Base-by-base conservation (phyloP, 2,113 vertebrate species). In the Phalacrocorax pelagicus region DNA sequence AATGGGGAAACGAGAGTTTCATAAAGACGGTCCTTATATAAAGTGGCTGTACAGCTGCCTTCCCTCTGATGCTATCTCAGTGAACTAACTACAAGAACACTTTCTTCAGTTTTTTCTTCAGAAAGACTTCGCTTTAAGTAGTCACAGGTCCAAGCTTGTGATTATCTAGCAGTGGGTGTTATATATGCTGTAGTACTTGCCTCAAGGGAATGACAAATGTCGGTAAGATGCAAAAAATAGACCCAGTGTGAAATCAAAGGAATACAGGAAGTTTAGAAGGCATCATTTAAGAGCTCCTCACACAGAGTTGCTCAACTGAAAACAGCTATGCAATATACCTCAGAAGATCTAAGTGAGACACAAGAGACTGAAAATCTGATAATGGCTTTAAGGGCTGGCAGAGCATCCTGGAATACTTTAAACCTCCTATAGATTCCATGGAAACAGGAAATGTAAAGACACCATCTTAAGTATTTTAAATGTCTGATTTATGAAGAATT, bases 271-370 rank as follows among this genome's bases (percentile, higher is more conserved):
- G 95, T 98, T 97, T 96, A 97, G 96, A 98, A 97, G 95, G 81
- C 86, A 95, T 96, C 86, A 86, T 97, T 97, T 96, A 96, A 97
- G 96, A 96, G 81, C 92, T 96, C 86, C 88, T 97, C 97, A 95
- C 81, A 96, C 94, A 94, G 94, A 97, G 92, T 47, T 97, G 95
- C 95, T 98, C 96, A 93, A 72, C 88, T 94, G 95, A 97, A 97
- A 98, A 98, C 87, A 94, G 91, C 78, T 57, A 74, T 77, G 94
- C 71, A 92, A 85, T 93, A 86, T 74, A 92, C 96, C 94, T 98
- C 93, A 93, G 94, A 98, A 97, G 96, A 98, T 98, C 97, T 98
- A 97, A 98, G 96, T 94, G 84, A 96, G 92, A 83, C 92, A 97
- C 91, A 91, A 94, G 97, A 97, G 95, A 96, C 90, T 96, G 73